Evolutionary conservation across 2,113 vertebrate species (phyloP).

Genomic region (Elanus axillaris): DNA sequence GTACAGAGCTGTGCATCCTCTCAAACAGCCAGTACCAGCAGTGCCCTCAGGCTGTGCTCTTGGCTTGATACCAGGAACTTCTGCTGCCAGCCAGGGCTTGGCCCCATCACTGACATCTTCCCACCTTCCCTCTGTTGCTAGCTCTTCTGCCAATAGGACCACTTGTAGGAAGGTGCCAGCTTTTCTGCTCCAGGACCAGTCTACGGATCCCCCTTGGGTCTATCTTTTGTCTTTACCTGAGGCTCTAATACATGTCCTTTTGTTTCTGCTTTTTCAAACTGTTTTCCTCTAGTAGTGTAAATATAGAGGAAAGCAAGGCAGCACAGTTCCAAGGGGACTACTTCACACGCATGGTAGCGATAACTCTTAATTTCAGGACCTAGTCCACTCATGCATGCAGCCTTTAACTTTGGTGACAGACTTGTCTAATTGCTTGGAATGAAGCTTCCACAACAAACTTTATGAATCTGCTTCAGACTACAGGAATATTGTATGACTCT

Average conservation of each 20-base stretch:
- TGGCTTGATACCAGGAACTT: not conserved
- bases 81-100: not conserved
- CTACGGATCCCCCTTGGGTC: not conserved
- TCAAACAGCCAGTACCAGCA: not conserved
- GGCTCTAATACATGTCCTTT: not conserved
- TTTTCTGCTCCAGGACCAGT: not conserved
- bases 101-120: accelerated
- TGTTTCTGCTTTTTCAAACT: not conserved
- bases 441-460: not conserved
- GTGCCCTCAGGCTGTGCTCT: not conserved
- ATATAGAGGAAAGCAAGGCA: not conserved
- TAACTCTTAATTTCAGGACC: not conserved
- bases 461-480: not conserved
- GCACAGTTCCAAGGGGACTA: not conserved
- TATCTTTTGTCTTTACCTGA: not conserved
- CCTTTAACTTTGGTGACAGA: not conserved
- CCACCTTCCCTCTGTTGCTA: not conserved
- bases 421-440: not conserved
- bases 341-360: accelerated
- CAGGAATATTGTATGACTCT: not conserved
- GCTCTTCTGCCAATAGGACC: not conserved
- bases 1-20: not conserved
- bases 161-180: not conserved
- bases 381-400: not conserved
- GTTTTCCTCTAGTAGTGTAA: not conserved